Conservation (phyloP, 2,888 invertebrate species). For the Galerucella pusilla region DNA sequence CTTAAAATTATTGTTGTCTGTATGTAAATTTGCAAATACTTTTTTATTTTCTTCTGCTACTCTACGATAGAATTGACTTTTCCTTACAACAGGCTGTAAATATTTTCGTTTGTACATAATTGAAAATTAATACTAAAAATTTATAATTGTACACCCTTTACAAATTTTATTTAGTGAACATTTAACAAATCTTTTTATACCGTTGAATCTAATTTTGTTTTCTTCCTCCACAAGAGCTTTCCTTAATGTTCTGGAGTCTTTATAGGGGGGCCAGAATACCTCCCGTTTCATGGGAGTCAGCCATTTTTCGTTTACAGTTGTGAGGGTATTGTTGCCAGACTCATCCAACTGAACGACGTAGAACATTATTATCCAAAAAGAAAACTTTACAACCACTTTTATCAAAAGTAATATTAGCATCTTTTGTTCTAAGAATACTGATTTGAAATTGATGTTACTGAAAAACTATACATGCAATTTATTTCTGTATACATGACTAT, state of each 20-base stretch:
- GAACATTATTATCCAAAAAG: not conserved
- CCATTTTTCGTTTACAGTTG: not conserved
- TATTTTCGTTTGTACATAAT: not conserved
- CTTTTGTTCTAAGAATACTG: not conserved
- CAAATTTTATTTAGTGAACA: not conserved
- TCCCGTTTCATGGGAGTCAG: not conserved
- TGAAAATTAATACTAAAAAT: not conserved
- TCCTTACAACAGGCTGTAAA: not conserved
- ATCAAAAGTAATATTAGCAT: not conserved
- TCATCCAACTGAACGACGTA: not conserved
- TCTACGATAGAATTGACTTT: conserved; percentile 4
- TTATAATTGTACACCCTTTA: not conserved
- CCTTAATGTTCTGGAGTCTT: not conserved
- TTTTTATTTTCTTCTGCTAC: conserved; percentile 4
- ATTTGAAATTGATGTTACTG: no score
- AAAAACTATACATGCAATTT: not conserved
- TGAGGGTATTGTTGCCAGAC: not conserved
- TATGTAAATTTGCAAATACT: conserved; percentile 4
- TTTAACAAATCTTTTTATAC: not conserved
- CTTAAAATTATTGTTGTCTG: not conserved
- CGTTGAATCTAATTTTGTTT: not conserved
- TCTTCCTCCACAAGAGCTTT: not conserved
- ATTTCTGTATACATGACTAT: not conserved
- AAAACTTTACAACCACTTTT: not conserved
- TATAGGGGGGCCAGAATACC: not conserved